A percentile compares a stretch with the other conserved stretches of the same genome.
Evolutionary conservation across 2,113 vertebrate genomes (phyloP).

Genomic region (Mellivora capensis): DNA sequence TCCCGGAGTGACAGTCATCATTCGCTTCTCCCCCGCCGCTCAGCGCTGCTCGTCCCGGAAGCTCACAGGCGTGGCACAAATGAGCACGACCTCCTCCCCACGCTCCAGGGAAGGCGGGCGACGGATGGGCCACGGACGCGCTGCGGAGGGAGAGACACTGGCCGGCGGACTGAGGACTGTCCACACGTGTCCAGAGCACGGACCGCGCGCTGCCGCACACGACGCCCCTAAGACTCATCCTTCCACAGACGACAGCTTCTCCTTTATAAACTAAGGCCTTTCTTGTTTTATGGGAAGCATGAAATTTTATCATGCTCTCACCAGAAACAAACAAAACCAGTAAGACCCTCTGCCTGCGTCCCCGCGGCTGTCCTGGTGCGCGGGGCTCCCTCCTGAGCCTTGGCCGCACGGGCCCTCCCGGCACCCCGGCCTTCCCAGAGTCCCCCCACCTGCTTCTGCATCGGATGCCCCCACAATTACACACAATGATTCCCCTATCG

Average conservation of each 20-base stretch:
- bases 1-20: not conserved
- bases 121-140: not conserved
- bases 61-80: not conserved
- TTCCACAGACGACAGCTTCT: not conserved
- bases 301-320: not conserved
- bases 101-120: not conserved
- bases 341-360: not conserved
- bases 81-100: not conserved
- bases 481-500: no score
- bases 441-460: no score
- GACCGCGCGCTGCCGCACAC: not conserved
- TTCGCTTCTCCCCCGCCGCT: not conserved
- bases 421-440: not conserved
- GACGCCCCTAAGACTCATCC: not conserved
- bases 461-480: not conserved
- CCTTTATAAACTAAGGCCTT: not conserved
- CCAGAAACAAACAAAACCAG: not conserved
- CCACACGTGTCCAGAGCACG: not conserved
- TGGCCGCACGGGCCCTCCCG: no score
- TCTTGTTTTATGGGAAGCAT: not conserved
- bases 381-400: not conserved
- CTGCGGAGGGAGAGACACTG: not conserved
- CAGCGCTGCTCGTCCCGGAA: not conserved
- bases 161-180: not conserved
- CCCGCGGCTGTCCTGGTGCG: rapidly evolving